Evolutionary conservation across 2,113 vertebrate genomes (phyloP).

Genomic region (Tichodroma muraria): DNA sequence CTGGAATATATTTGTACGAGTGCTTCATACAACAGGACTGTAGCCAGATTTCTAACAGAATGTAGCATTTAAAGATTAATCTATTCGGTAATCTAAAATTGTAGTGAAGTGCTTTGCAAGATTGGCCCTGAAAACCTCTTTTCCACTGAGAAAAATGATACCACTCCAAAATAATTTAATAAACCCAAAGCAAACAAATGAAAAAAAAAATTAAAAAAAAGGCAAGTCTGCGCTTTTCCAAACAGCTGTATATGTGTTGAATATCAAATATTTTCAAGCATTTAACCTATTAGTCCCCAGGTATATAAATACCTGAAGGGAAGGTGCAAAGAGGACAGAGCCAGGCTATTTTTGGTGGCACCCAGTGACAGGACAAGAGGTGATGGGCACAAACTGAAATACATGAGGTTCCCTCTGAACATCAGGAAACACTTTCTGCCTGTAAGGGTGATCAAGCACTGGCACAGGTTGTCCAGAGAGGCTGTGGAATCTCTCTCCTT

Average conservation of each 20-base stretch:
- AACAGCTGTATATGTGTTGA: not conserved
- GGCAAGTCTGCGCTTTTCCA: not conserved
- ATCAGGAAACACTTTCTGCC: not conserved
- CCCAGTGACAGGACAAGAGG: not conserved
- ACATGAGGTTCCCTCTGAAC: not conserved
- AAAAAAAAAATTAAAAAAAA: too few species aligned
- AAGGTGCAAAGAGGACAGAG: not conserved
- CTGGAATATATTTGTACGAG: not conserved
- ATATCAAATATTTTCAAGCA: not conserved
- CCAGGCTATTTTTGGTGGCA: not conserved
- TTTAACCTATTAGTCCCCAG: not conserved
- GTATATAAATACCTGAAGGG: not conserved
- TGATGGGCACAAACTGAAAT: not conserved
- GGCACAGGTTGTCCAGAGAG: not conserved
- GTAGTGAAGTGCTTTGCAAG: not conserved
- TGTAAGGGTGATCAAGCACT: accelerated
- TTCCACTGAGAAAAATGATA: not conserved
- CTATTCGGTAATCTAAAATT: not conserved
- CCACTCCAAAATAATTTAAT: not conserved
- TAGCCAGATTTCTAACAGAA: not conserved
- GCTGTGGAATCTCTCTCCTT: not conserved
- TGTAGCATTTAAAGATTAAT: not conserved
- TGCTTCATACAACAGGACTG: not conserved
- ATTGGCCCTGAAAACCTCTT: not conserved
- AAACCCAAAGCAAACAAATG: too few species aligned